These are phyloP conservation scores for Synanthedon myopaeformis DNA, from an alignment of 2,888 invertebrate species.

Conservation along the genomic window DNA sequence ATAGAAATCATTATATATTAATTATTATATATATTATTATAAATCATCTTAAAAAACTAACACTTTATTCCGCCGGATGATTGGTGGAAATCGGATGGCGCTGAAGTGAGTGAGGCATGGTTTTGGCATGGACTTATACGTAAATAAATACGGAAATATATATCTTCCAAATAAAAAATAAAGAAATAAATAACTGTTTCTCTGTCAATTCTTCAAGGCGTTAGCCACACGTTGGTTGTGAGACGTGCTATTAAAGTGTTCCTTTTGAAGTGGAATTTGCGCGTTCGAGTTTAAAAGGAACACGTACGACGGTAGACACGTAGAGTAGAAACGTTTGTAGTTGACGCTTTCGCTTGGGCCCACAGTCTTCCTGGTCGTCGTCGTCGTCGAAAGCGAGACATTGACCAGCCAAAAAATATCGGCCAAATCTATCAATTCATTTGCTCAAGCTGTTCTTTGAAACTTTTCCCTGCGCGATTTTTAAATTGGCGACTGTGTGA, in stretches of 20 bases:
- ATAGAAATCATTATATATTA: too few species aligned
- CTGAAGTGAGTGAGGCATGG: constrained; percentile 30
- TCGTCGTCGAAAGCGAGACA: constrained; percentile 7
- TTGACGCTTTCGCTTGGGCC: constrained; percentile 58
- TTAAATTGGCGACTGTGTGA: not conserved
- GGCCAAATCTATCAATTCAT: constrained; percentile 29
- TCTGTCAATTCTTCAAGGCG: constrained; percentile 61
- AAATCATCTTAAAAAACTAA: constrained; percentile 26
- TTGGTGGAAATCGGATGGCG: not conserved
- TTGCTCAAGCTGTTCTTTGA: constrained; percentile 32
- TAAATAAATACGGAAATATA: constrained; percentile 30
- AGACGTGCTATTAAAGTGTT: constrained; percentile 57
- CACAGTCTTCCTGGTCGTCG: constrained; percentile 47
- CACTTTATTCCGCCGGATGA: constrained; percentile 10
- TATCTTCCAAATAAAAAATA: constrained; percentile 34
- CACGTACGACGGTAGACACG: constrained; percentile 45
- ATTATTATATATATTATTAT: too few species aligned
- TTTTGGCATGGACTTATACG: constrained; percentile 58
- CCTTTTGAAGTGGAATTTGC: constrained; percentile 22
- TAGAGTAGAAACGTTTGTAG: constrained; percentile 51
- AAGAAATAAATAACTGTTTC: constrained; percentile 34
- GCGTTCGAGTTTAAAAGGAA: constrained; percentile 33
- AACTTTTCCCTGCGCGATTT: not conserved
- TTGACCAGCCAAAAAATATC: constrained; percentile 47
- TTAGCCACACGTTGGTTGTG: constrained; percentile 66